Evolutionary conservation across 1,140 invertebrate species (phyloP).

Genomic region (Andricus grossulariae): DNA sequence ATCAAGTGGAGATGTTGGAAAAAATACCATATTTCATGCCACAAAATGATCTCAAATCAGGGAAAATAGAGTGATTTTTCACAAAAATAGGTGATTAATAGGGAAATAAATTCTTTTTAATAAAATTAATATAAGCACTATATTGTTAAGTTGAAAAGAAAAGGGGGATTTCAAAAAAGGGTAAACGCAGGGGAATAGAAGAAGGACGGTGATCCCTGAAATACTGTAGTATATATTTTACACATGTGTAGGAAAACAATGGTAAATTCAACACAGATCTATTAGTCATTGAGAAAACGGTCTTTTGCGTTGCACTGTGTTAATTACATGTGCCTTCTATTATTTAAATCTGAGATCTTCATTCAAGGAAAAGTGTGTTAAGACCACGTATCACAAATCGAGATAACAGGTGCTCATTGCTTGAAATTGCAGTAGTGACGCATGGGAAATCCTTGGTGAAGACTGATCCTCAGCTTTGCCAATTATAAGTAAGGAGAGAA

Average conservation of each 20-base stretch:
- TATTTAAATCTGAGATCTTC: conserved; percentile 28
- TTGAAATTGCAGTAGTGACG: conserved; percentile 13
- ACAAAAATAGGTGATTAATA: too few species aligned
- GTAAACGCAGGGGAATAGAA: too few species aligned
- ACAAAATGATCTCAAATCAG: too few species aligned
- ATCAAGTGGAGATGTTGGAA: too few species aligned
- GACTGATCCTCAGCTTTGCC: not conserved
- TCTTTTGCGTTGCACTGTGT: not conserved
- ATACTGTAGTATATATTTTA: too few species aligned
- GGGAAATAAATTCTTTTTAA: too few species aligned
- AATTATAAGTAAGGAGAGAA: not conserved
- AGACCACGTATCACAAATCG: conserved; percentile 8
- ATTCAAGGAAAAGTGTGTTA: conserved; percentile 26
- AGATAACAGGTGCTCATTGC: conserved; percentile 28
- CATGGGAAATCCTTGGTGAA: conserved; percentile 27
- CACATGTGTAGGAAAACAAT: not conserved
- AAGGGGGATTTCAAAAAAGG: too few species aligned
- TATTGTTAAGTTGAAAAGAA: too few species aligned
- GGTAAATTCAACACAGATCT: not conserved
- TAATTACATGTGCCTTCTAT: conserved; percentile 3
- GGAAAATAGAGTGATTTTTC: too few species aligned
- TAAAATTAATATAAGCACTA: too few species aligned
- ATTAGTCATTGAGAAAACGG: conserved; percentile 14
- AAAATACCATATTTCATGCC: too few species aligned
- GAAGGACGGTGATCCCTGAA: too few species aligned